phyloP scores from a whole-genome alignment of 2,113 vertebrate species.

The Meleagris gallopavo region DNA sequence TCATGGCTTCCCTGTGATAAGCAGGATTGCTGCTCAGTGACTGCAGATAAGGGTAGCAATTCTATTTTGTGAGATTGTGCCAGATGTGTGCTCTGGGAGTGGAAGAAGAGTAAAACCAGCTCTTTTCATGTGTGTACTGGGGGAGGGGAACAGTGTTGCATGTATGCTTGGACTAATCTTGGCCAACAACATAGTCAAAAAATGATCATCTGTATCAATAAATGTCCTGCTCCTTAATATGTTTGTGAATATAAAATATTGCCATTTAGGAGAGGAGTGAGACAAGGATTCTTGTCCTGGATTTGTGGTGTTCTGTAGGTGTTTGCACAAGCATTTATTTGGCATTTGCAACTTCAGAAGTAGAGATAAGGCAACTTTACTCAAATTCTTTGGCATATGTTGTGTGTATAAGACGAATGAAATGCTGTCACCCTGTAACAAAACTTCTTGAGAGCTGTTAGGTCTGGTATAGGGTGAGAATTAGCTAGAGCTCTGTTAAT shows the following conservation, averaged over 20 bases:
- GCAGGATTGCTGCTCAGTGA: not conserved
- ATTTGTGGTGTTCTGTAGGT: not conserved
- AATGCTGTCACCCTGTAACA: not conserved
- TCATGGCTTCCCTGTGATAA: not conserved
- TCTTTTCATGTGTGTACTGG: not conserved
- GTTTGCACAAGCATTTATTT: not conserved
- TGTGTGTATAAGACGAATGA: not conserved
- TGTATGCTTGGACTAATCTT: not conserved
- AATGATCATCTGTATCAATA: not conserved
- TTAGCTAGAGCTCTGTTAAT: not conserved
- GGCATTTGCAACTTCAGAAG: not conserved
- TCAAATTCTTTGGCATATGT: not conserved
- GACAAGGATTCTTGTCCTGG: not conserved
- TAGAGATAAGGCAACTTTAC: not conserved
- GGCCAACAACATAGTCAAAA: not conserved
- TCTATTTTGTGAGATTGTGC: not conserved
- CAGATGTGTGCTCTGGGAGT: not conserved
- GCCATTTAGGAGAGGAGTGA: not conserved
- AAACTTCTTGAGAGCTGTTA: not conserved
- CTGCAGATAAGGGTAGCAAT: not conserved
- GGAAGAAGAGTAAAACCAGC: not conserved
- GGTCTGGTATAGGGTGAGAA: not conserved
- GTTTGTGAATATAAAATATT: not conserved
- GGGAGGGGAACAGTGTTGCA: not conserved
- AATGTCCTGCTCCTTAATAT: not conserved